These are phyloP conservation scores for Nannoperca obscura DNA, from an alignment of 2,797 vertebrate genomes.

Conservation along the genomic window DNA sequence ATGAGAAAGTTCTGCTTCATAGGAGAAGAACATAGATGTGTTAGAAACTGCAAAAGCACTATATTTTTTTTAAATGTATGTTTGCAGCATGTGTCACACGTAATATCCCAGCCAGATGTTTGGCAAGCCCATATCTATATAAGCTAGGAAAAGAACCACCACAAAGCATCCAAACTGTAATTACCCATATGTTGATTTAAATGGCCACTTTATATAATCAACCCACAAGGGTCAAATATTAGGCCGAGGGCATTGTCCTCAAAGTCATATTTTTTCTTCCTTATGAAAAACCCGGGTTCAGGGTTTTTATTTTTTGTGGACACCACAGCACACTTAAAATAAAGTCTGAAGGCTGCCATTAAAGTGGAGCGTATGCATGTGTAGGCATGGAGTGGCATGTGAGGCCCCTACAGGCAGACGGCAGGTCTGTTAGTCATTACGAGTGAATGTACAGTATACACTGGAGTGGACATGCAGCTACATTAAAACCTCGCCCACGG, in stretches of 20 bases:
- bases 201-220: constrained; percentile 55
- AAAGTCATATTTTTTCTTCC: constrained; percentile 35
- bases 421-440: constrained; percentile 82
- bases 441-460: constrained; percentile 78
- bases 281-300: constrained; percentile 27
- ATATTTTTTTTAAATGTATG: constrained; percentile 29
- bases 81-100: constrained; percentile 45
- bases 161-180: constrained; percentile 52
- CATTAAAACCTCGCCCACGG: constrained; percentile 78
- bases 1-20: not conserved
- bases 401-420: constrained; percentile 69
- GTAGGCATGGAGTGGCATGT: constrained; percentile 70
- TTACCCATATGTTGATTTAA: constrained; percentile 64
- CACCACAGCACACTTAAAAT: constrained; percentile 59
- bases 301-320: constrained; percentile 6
- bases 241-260: constrained; percentile 17
- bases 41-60: constrained; percentile 24
- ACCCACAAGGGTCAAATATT: constrained; percentile 53
- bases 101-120: constrained; percentile 75
- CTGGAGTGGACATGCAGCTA: constrained; percentile 75
- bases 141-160: constrained; percentile 51
- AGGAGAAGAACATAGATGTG: constrained; percentile 14
- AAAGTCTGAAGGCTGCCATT: constrained; percentile 69
- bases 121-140: constrained; percentile 45
- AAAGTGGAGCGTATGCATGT: constrained; percentile 76